phyloP scores from a whole-genome alignment of 2,797 vertebrate species.

The Dryobates pubescens region DNA sequence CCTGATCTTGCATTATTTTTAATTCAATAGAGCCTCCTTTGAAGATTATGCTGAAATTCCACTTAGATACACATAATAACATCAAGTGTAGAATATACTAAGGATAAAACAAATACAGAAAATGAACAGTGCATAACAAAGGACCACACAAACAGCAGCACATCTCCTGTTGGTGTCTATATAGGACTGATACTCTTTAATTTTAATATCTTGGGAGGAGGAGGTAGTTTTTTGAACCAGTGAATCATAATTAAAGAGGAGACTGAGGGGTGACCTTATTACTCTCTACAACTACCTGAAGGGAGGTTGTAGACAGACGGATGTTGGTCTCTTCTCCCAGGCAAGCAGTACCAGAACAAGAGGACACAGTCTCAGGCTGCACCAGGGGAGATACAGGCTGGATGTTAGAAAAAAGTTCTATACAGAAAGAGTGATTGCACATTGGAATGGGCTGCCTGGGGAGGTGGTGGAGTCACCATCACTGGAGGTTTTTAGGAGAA shows the following conservation, averaged over 20 bases:
- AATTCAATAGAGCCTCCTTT: not conserved
- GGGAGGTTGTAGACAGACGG: no score
- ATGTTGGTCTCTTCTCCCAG: no score
- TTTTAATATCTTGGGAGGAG: not conserved
- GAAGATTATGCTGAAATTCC: not conserved
- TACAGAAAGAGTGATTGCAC: no score
- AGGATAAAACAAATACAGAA: not conserved
- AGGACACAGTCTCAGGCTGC: no score
- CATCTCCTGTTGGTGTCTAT: not conserved
- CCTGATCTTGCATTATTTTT: not conserved
- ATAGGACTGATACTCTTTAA: not conserved
- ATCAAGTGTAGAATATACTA: not conserved
- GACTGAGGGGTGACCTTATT: no score
- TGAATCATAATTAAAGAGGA: not conserved
- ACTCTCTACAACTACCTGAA: no score
- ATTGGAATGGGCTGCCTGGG: no score
- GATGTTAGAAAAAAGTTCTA: no score
- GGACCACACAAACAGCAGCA: not conserved
- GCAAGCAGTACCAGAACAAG: no score
- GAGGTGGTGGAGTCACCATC: no score
- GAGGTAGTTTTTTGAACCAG: not conserved
- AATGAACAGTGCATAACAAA: not conserved
- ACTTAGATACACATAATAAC: not conserved
- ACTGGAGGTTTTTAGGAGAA: no score
- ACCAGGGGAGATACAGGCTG: no score